Evolutionary conservation across 2,888 invertebrate genomes (phyloP), one percentile per base, ranked within the genome.

Genomic region (Nasonovia ribisnigri): DNA sequence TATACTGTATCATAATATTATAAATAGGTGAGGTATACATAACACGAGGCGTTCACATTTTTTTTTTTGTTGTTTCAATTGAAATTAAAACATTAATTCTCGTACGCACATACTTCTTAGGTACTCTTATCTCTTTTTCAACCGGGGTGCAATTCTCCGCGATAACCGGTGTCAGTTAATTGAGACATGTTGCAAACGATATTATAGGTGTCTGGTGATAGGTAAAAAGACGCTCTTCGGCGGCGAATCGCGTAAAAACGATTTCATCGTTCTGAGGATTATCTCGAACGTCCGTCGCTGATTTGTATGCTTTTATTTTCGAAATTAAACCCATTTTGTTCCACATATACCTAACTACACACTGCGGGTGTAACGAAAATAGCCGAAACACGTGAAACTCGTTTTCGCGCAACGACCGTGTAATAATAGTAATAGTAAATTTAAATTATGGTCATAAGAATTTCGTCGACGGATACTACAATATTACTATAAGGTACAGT

Each of bases 11-110:
- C 13, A 13, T 8, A 16, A 20, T 77, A 36, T 36, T 36, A 77
- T 36, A 77, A 36, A 77, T 36, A 77, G 77, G 36, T 8, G 77
- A 67, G 77, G 77, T 6, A 36, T 77, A 36, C 36, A 20, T 20
- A 77, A 77, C 77, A 36, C 77, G 36, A 77, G 77, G 36, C 36
- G 77, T 36, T 20, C 36, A 36, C 77, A 77, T 77, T 77, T 77
- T 57, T 20, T 67, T 36, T 51, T 16, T 51, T 48, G 48, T 48
- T 11, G 43, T 46, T 77, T 42, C 36, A 20, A 77, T 77, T 77
- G 67, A 77, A 77, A 77, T 77, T 77, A 36, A 77, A 77, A 77
- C 77, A 77, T 36, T 54, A 54, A 54, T 77, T 77, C 77, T 77
- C 36, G 77, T 36, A n/a, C n/a, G n/a, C n/a, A n/a, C n/a, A n/a